Evolutionary conservation across 2,888 invertebrate species (phyloP).

Genomic region (Ichneumon xanthorius): DNA sequence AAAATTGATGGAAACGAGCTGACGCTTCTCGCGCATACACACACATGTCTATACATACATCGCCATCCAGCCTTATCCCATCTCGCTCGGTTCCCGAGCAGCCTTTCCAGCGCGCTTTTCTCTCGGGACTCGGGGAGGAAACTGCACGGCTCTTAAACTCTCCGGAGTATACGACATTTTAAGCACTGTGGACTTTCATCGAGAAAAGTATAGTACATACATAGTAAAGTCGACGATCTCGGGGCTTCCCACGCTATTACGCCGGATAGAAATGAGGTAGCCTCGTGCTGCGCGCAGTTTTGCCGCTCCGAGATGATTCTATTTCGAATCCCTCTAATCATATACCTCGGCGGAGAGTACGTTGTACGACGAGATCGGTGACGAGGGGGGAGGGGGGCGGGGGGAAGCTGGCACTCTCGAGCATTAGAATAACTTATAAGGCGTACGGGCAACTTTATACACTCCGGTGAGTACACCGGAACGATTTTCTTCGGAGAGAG

Average conservation of each 20-base stretch:
- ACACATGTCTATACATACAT: no score
- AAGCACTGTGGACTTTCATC: conserved; percentile 32
- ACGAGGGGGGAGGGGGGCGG: not conserved
- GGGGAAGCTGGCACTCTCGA: conserved; percentile 22
- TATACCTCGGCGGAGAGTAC: conserved; percentile 64
- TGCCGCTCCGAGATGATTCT: conserved; percentile 48
- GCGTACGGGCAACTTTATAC: conserved; percentile 30
- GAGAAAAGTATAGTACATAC: conserved; percentile 46
- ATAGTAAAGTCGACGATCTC: conserved; percentile 33
- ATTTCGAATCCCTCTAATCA: conserved; percentile 68
- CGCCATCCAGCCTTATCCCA: no score
- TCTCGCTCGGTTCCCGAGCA: not conserved
- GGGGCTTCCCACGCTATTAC: conserved; percentile 70
- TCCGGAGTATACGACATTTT: conserved; percentile 1
- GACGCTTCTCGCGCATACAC: conserved; percentile 52
- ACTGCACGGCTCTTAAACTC: not conserved
- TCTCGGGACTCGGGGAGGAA: not conserved
- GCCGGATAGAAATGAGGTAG: conserved; percentile 50
- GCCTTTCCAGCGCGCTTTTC: not conserved
- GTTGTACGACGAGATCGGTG: conserved; percentile 39
- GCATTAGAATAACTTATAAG: conserved; percentile 66
- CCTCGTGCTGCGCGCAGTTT: conserved; percentile 40
- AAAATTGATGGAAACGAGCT: conserved; percentile 80
- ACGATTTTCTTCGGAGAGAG: conserved; percentile 26
- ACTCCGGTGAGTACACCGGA: conserved; percentile 29